Base-by-base conservation (phyloP, 1,140 invertebrate genomes). In the Trichonephila clavipes region DNA sequence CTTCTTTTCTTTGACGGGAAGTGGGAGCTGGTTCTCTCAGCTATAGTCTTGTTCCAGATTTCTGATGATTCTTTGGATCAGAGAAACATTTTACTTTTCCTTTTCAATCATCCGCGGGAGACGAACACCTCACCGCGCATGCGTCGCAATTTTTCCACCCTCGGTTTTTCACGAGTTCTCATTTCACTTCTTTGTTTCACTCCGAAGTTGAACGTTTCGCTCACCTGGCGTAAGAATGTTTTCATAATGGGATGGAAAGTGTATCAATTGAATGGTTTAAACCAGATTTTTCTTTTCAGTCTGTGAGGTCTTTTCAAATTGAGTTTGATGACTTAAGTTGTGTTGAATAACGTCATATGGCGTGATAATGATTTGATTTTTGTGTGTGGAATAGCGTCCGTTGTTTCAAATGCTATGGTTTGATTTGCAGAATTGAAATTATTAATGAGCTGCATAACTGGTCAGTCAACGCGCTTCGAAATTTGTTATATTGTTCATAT, bases 41-140 rank as follows among this genome's bases (percentile, higher is more conserved):
- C 10, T 4, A 61, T 2, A 24, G 51, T 28, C 83, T 24, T 24
- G 44, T 58, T 77, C 88, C n/a, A 77, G 21, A 58, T 89, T 7
- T 40, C 21, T 40, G 28, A 64, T 24, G 85, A 83, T 83, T n/a
- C 82, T 44, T 62, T 77, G 72, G 85, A 61, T 61, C 28, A 61
- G 59, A 87, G 85, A 28, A 14, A 19, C 28, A 87, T 87, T 28
- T 44, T 87, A 24, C n/a, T 24, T 77, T 87, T 87, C 61, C 61
- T 87, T 87, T 87, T 87, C 58, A 64, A 87, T 18, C n/a, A 87
- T 21, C 61, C 6, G 85, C 85, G 85, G 85, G 85, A 87, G 85
- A 64, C n/a, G 85, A 44, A 8, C 4, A 10, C 0, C 85, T 2
- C 24, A 87, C 40, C 34, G 85, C 24, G 85, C 85, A 87, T 87